Conservation (phyloP, 2,113 vertebrate genomes). For the Sterrhoptilus dennistouni region DNA sequence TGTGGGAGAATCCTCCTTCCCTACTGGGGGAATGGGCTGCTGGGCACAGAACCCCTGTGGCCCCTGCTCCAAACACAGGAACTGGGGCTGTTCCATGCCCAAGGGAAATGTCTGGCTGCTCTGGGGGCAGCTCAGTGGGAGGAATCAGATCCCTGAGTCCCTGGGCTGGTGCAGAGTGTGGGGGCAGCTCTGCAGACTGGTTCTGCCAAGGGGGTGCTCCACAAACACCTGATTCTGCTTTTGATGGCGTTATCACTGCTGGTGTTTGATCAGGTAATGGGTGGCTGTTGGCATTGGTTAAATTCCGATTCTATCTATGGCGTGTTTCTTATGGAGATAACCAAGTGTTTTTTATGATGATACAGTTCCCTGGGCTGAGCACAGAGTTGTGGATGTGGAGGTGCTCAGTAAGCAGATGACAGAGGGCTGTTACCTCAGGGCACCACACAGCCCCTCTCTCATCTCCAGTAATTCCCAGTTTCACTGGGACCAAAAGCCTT, state of each 20-base stretch:
- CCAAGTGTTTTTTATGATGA: background rate
- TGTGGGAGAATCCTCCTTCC: background rate
- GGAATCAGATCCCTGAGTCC: background rate
- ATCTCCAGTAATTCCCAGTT: background rate
- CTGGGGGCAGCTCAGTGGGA: background rate
- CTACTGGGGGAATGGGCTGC: background rate
- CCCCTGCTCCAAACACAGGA: background rate
- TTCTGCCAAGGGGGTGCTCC: background rate
- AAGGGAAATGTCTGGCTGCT: background rate
- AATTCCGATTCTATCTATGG: background rate
- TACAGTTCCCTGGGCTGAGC: background rate
- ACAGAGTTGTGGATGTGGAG: background rate
- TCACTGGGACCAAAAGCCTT: background rate
- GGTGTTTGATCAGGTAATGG: background rate
- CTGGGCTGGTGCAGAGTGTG: background rate
- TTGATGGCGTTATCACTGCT: background rate
- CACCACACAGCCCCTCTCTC: background rate
- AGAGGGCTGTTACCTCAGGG: background rate
- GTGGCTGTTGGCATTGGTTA: background rate
- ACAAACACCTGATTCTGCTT: background rate
- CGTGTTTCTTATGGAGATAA: background rate
- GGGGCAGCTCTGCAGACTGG: background rate
- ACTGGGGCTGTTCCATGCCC: background rate
- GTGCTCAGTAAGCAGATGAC: fast-evolving
- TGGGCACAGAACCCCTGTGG: background rate